Evolutionary conservation across 2,113 vertebrate genomes (phyloP).

Genomic region (Paratilapia polleni): DNA sequence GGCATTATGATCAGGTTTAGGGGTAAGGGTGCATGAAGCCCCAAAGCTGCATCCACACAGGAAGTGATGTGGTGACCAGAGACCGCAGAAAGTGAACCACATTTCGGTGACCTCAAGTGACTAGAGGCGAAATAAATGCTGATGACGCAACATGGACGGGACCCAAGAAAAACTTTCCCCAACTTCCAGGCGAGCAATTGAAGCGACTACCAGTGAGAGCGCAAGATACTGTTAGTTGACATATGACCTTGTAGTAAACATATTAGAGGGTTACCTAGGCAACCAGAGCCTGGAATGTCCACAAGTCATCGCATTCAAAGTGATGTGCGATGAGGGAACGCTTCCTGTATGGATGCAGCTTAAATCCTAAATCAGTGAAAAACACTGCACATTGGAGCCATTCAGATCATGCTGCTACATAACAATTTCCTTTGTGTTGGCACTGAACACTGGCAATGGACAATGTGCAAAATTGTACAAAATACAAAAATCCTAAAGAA

Average conservation of each 20-base stretch:
- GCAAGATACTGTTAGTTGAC: not conserved
- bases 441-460: too few species aligned
- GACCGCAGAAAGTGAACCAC: not conserved
- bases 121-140: rapidly evolving
- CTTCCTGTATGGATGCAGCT: too few species aligned
- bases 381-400: too few species aligned
- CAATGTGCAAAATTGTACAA: too few species aligned
- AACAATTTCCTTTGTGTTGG: too few species aligned
- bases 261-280: not conserved
- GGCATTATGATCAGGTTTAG: not conserved
- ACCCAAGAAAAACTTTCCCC: not conserved
- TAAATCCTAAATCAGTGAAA: too few species aligned
- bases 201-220: not conserved
- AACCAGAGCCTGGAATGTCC: not conserved
- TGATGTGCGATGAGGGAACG: not conserved
- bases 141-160: not conserved
- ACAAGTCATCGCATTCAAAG: not conserved
- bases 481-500: too few species aligned
- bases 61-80: not conserved
- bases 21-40: not conserved
- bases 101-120: not conserved
- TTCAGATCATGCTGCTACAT: too few species aligned
- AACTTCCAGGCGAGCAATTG: not conserved
- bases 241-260: not conserved
- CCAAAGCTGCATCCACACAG: not conserved